phyloP scores from a whole-genome alignment of 2,888 invertebrate species.

The Exephanes ischioxanthus region DNA sequence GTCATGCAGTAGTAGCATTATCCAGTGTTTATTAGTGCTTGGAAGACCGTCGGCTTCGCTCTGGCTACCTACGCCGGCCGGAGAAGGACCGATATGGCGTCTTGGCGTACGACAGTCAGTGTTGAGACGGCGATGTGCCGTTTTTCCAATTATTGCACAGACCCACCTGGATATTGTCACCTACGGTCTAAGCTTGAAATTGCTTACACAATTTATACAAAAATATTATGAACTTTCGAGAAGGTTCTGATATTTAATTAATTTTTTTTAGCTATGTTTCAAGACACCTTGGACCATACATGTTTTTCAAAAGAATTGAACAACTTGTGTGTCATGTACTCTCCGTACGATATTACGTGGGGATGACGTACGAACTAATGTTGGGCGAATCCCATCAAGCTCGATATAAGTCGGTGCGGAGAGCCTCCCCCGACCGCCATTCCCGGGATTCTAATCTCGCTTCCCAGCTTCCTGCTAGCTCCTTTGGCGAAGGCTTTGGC shows the following conservation, averaged over 20 bases:
- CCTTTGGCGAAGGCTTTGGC: conserved; percentile 72
- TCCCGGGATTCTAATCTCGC: conserved; percentile 83
- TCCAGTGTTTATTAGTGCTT: too few relatives aligned
- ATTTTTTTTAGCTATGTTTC: not conserved
- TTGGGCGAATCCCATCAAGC: conserved; percentile 52
- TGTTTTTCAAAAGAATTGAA: conserved; percentile 32
- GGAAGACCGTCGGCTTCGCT: too few relatives aligned
- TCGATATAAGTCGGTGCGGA: conserved; percentile 48
- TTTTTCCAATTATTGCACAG: too few relatives aligned
- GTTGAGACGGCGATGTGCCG: too few relatives aligned
- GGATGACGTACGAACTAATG: conserved; percentile 30
- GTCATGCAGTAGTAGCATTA: too few relatives aligned
- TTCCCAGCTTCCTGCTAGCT: conserved; percentile 70
- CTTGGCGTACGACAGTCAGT: not conserved
- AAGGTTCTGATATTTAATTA: not conserved
- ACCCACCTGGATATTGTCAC: not conserved
- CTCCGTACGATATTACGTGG: conserved; percentile 4
- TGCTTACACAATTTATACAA: not conserved
- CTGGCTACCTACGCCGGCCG: not conserved
- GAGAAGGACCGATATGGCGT: not conserved
- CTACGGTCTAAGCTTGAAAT: not conserved
- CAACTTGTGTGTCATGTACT: not conserved
- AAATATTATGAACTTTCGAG: not conserved
- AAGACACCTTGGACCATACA: not conserved
- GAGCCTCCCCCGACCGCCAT: conserved; percentile 73